phyloP scores from a whole-genome alignment of 1,140 invertebrate genomes.

The Centruroides sculpturatus region DNA sequence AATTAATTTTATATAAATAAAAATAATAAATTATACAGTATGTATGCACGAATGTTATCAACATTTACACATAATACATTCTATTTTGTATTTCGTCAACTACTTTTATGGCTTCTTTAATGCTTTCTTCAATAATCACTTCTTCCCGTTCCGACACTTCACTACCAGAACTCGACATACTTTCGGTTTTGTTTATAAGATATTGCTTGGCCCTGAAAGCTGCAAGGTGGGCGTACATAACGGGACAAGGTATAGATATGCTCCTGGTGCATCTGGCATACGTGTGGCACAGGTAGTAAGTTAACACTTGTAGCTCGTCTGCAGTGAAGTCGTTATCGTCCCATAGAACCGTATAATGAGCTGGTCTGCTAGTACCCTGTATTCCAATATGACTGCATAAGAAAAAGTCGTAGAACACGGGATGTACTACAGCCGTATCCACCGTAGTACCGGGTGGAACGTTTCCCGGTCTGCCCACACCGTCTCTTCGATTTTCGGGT shows the following conservation, averaged over 20 bases:
- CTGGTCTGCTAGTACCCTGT: constrained; percentile 22
- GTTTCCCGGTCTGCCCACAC: constrained; percentile 35
- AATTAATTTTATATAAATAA: no score
- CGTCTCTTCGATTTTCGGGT: constrained; percentile 16
- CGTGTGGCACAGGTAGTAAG: constrained; percentile 19
- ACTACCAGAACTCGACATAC: no score
- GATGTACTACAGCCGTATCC: constrained; percentile 63
- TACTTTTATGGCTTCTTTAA: no score
- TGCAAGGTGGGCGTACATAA: constrained; percentile 23
- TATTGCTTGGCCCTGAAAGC: constrained; percentile 14
- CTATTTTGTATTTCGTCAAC: no score
- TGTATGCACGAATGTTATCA: no score
- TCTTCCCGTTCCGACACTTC: no score
- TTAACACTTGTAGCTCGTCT: constrained; percentile 16
- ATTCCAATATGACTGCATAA: constrained; percentile 49
- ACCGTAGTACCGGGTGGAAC: constrained; percentile 71
- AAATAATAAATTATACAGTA: no score
- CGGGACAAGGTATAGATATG: constrained; percentile 21
- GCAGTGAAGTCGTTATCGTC: constrained; percentile 14
- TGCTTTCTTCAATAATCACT: no score
- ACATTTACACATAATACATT: no score
- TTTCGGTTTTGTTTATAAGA: not conserved
- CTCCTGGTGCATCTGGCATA: constrained; percentile 13
- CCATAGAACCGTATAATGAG: constrained; percentile 14
- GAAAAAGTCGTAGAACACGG: constrained; percentile 68